These are phyloP conservation scores for Coptodon rendalli DNA, from an alignment of 2,113 vertebrate species.

Conservation along the genomic window DNA sequence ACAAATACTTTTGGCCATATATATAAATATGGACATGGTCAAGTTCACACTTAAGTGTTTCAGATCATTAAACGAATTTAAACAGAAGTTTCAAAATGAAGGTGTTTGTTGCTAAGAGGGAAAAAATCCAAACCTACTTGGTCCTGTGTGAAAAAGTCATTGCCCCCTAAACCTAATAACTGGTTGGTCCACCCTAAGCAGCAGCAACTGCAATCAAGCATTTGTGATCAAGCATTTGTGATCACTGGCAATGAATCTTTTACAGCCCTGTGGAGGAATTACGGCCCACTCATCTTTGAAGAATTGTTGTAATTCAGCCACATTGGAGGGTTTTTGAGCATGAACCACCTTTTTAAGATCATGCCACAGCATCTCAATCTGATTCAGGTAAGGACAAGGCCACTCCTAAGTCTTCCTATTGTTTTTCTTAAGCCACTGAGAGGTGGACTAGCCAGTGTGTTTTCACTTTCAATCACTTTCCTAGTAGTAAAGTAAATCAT, in stretches of 20 bases:
- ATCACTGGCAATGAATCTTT: background rate
- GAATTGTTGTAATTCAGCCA: background rate
- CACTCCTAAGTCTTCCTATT: background rate
- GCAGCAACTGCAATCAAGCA: background rate
- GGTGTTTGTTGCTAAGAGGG: background rate
- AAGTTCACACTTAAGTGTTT: background rate
- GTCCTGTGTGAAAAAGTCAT: background rate
- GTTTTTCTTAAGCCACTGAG: background rate
- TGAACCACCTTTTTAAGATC: background rate
- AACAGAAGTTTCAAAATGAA: background rate
- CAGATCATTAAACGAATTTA: background rate
- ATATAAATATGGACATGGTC: background rate
- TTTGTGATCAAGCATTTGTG: background rate
- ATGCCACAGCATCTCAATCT: background rate
- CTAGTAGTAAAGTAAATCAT: background rate
- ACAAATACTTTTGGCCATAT: background rate
- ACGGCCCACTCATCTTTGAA: background rate
- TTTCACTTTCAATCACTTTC: background rate
- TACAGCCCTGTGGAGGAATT: background rate
- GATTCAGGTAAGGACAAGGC: background rate
- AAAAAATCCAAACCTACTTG: background rate
- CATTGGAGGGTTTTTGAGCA: background rate
- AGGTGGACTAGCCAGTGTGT: background rate
- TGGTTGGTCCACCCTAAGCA: background rate
- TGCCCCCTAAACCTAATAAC: background rate